A percentile compares a stretch with the other conserved stretches of the same genome.
These are phyloP conservation scores for Pachycephala philippinensis DNA, from an alignment of 2,113 vertebrate species.

Conservation along the genomic window DNA sequence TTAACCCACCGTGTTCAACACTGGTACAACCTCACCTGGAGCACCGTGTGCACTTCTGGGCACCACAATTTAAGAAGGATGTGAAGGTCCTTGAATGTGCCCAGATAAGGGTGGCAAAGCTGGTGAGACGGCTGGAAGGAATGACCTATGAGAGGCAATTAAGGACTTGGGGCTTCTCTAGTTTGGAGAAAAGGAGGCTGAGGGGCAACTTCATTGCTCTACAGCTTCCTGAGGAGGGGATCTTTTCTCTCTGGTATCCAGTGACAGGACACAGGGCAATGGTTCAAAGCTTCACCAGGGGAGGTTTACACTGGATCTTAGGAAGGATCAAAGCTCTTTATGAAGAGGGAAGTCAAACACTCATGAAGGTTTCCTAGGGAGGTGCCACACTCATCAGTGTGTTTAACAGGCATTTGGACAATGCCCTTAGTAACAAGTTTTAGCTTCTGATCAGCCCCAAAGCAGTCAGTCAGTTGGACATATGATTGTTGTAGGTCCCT, in stretches of 20 bases:
- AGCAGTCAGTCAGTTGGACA: neutral
- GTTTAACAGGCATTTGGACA: neutral
- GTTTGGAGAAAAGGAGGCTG: neutral
- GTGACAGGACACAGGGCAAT: neutral
- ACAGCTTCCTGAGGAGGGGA: neutral
- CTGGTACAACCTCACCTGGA: neutral
- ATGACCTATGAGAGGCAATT: neutral
- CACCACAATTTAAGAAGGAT: neutral
- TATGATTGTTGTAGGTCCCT: rapidly evolving
- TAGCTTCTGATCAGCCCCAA: neutral
- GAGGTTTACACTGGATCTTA: neutral
- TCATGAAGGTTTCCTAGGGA: neutral
- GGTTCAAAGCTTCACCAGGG: neutral
- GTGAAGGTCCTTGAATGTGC: neutral
- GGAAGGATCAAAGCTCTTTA: neutral
- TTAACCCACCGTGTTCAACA: neutral
- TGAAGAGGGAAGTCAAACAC: neutral
- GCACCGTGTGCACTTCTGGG: neutral
- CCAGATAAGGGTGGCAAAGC: neutral
- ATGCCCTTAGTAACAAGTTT: neutral
- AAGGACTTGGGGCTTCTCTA: neutral
- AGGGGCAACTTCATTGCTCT: neutral
- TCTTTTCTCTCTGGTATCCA: neutral
- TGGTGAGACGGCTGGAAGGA: neutral
- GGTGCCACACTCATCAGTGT: neutral